Base-by-base conservation (phyloP, 2,888 invertebrate species). In the Troglohyphantes excavatus region DNA sequence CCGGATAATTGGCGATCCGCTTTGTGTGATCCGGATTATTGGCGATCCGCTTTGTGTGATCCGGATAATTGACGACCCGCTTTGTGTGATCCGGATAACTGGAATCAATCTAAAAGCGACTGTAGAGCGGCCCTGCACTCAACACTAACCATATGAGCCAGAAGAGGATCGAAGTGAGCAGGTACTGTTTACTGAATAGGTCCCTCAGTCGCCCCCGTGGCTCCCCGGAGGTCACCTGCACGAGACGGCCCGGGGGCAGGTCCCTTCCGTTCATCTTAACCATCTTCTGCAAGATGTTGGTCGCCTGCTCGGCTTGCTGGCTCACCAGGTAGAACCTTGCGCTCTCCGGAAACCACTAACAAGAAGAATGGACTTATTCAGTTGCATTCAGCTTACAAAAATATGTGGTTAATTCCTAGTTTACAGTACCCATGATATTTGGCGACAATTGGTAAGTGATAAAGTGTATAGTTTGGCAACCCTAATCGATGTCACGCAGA, bases 261-360 rank as follows among this genome's bases (percentile, higher is more conserved):
- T 89, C 76, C 7, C 3, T n/a, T 0, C 73, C 81, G 17, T 89
- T 89, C 61, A 39, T 59, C 0, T 33, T 21, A 17, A 68, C 76
- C 88, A 89, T 67, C 6, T 59, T 19, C 13, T 89, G 43, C 33
- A 89, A 43, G 2, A 67, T 29, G 3, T 43, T 26, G 0, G 68
- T n/a, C 0, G 88, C 88, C 21, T 33, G 27, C 1, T 65, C 68
- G 2, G 19, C 5, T 39, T 89, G 88, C 6, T 76, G 53, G 75
- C 88, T 89, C 17, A 89, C 81, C 1, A 89, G 59, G 46, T 82
- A 89, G n/a, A 75, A 89, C 3, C 88, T 33, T 7, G 82, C 82
- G 27, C 88, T 89, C 33, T 89, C 88, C 6, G 88, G 88, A 75
- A 68, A 89, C 88, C 88, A 89, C 88, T 88, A 27, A 7, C 46